phyloP scores from a whole-genome alignment of 2,888 invertebrate species.

The Furcula furcula region DNA sequence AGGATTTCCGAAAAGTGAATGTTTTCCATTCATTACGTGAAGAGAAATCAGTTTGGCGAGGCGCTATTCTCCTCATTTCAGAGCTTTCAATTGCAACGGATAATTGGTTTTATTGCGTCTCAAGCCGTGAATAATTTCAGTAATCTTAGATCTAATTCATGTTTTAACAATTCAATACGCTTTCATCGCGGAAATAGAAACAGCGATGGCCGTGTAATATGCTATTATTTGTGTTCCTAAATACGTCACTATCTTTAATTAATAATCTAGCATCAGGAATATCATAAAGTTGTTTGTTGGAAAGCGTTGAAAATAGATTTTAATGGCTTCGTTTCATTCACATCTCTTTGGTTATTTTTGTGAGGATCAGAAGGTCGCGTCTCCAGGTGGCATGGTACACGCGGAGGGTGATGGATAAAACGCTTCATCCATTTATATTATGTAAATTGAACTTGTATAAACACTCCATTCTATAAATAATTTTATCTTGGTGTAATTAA shows the following conservation, averaged over 20 bases:
- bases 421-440: background rate
- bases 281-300: slow-evolving; percentile 8
- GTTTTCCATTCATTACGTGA: background rate
- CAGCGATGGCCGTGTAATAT: slow-evolving; percentile 11
- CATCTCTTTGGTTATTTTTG: slow-evolving; percentile 4
- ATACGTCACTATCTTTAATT: slow-evolving; percentile 8
- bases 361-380: background rate
- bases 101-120: slow-evolving; percentile 12
- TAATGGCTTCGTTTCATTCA: slow-evolving; percentile 12
- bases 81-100: slow-evolving; percentile 9
- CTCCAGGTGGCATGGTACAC: background rate
- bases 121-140: slow-evolving; percentile 12
- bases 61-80: background rate
- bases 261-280: slow-evolving; percentile 4
- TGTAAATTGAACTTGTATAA: background rate
- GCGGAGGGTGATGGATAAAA: background rate
- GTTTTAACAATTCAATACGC: slow-evolving; percentile 13
- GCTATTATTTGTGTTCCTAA: slow-evolving; percentile 9
- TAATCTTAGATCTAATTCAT: slow-evolving; percentile 11
- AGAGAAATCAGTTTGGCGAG: background rate
- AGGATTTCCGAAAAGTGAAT: too few species aligned
- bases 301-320: slow-evolving; percentile 11
- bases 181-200: slow-evolving; percentile 17
- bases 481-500: background rate
- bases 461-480: background rate